Evolutionary conservation across 2,797 vertebrate genomes (phyloP), one percentile per base, ranked within the genome.

Genomic region (Poliocrania exsul): DNA sequence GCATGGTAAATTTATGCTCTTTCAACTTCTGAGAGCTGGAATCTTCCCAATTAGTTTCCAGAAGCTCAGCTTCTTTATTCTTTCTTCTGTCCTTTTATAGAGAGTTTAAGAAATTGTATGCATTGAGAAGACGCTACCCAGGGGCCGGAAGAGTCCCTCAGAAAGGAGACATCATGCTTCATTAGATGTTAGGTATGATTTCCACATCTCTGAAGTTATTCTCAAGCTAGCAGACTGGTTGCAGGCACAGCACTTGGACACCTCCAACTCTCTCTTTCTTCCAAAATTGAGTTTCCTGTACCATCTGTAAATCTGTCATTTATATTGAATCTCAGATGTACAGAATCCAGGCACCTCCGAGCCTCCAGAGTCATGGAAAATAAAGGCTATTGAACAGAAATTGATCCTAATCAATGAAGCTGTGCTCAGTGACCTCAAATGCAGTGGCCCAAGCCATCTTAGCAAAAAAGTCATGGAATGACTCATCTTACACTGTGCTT

Each of bases 361-460:
- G 38, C 57, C 61, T 86, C 54, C 13, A 24, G 81, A 88, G 56
- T 65, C 7, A 69, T 40, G 61, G 90, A 78, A 89, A 91, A 69
- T 69, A 85, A 91, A 83, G 46, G 20, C 81, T 88, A 24, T 81
- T 89, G 93, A 91, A 80, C 35, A 89, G 71, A 92, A 95, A 91
- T 87, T 28, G 58, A 81, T 94, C 64, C 75, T 80, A 57, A 94
- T 85, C 90, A 94, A 80, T 89, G 70, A 82, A 80, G 25, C 71
- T 82, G 38, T 85, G 84, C 88, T 92, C 65, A 69, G 53, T 91
- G 93, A 94, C 92, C 86, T 85, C 65, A 89, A 97, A 87, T 53
- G 72, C 53, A 67, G 51, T 16, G 7, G 81, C 61, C 84, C 71
- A 80, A 94, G 78, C 85, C 71, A 82, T 73, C 37, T 87, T 79